phyloP scores from a whole-genome alignment of 2,113 vertebrate species.

The Colossoma macropomum region DNA sequence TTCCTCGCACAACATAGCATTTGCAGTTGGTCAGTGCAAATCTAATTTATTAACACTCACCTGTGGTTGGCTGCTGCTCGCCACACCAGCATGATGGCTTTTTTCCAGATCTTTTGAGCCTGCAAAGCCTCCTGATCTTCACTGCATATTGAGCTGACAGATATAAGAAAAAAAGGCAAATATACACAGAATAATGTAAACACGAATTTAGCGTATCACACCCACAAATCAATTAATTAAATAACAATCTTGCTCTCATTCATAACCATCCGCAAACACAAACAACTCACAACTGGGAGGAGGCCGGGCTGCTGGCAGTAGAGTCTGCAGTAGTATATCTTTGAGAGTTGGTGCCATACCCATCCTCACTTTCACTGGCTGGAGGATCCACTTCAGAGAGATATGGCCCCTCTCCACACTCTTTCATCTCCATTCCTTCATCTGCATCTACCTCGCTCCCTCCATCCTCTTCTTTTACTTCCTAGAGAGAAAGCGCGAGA shows the following conservation, averaged over 20 bases:
- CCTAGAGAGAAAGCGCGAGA: slow-evolving; percentile 70
- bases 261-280: background rate
- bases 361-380: slow-evolving; percentile 97
- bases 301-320: slow-evolving; percentile 97
- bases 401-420: slow-evolving; percentile 92
- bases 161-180: background rate
- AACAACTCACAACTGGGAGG: slow-evolving; percentile 93
- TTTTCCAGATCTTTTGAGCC: slow-evolving; percentile 99
- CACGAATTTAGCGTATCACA: background rate
- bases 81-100: slow-evolving; percentile 99
- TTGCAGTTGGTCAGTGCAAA: background rate
- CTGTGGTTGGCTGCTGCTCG: slow-evolving; percentile 99
- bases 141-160: slow-evolving; percentile 91
- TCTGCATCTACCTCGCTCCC: slow-evolving; percentile 89
- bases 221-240: background rate
- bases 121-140: slow-evolving; percentile 98
- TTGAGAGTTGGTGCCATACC: slow-evolving; percentile 94
- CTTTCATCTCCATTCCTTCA: slow-evolving; percentile 92
- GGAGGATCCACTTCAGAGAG: slow-evolving; percentile 95
- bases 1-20: background rate
- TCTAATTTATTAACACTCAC: slow-evolving; percentile 67
- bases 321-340: slow-evolving; percentile 93
- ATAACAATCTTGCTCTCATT: background rate
- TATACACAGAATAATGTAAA: background rate
- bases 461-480: slow-evolving; percentile 93